Evolutionary conservation across 2,888 invertebrate species (phyloP).

Genomic region (Balanococcus diminutus): DNA sequence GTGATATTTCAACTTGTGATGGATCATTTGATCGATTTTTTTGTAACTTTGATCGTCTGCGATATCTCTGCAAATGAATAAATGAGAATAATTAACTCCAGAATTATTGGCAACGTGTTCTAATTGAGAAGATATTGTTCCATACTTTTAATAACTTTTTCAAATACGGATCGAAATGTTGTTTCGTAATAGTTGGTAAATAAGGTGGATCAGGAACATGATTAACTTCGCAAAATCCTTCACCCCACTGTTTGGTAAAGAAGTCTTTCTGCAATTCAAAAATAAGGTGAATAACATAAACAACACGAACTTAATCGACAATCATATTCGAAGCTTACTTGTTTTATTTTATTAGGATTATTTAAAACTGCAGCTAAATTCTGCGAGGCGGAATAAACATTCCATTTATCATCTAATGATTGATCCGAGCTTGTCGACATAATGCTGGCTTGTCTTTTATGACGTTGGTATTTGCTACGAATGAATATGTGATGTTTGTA

Average conservation of each 20-base stretch:
- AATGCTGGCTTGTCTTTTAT: slow-evolving; percentile 33
- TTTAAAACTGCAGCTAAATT: slow-evolving; percentile 95
- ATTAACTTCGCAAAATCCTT: slow-evolving; percentile 84
- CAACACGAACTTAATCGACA: slow-evolving; percentile 22
- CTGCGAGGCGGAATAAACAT: slow-evolving; percentile 88
- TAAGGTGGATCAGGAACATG: slow-evolving; percentile 78
- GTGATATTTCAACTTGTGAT: slow-evolving; percentile 1
- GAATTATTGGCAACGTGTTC: too few species aligned
- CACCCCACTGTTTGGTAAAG: slow-evolving; percentile 98
- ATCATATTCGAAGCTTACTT: slow-evolving; percentile 64
- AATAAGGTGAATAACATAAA: not conserved
- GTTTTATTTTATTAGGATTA: slow-evolving; percentile 91
- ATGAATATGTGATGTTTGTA: slow-evolving; percentile 68
- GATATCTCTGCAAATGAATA: not conserved
- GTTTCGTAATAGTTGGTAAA: slow-evolving; percentile 80
- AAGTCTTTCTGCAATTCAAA: slow-evolving; percentile 68
- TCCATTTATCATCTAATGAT: slow-evolving; percentile 67
- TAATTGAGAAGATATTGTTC: too few species aligned
- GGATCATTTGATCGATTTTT: slow-evolving; percentile 42
- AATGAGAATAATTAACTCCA: not conserved
- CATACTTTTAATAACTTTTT: slow-evolving; percentile 70
- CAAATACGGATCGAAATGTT: slow-evolving; percentile 86
- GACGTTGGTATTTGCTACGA: slow-evolving; percentile 58
- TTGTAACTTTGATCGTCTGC: slow-evolving; percentile 35
- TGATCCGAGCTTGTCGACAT: slow-evolving; percentile 36